These are phyloP conservation scores for Gadopsis marmoratus DNA, from an alignment of 2,797 vertebrate genomes.

Conservation along the genomic window DNA sequence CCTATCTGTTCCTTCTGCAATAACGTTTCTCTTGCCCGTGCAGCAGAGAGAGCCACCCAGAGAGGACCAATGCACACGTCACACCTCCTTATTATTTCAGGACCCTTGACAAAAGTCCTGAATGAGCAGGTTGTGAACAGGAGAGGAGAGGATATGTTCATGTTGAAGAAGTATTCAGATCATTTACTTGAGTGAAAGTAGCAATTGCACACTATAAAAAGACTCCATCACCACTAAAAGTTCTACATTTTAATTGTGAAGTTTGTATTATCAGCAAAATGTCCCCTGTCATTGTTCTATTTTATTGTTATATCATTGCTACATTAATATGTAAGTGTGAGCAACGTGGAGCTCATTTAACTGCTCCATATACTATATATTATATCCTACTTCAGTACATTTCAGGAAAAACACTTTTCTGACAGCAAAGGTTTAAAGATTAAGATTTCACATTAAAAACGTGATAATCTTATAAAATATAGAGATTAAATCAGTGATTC, in stretches of 20 bases:
- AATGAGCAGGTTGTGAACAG: conserved; percentile 33
- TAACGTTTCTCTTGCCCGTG: conserved; percentile 37
- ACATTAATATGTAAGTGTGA: background rate
- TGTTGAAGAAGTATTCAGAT: background rate
- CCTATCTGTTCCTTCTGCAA: conserved; percentile 70
- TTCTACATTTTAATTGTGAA: background rate
- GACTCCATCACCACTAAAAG: background rate
- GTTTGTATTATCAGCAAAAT: background rate
- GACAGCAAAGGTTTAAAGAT: too few relatives aligned
- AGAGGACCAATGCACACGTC: conserved; percentile 57
- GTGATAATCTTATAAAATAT: background rate
- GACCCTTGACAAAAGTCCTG: conserved; percentile 51
- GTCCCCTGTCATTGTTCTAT: too few relatives aligned
- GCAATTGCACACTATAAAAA: background rate
- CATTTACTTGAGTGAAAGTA: background rate
- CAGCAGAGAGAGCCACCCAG: conserved; percentile 54
- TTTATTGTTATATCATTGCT: too few relatives aligned
- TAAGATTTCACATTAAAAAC: background rate
- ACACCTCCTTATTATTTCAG: conserved; percentile 75
- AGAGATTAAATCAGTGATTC: background rate
- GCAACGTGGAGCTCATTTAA: too few relatives aligned
- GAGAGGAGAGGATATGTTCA: background rate
- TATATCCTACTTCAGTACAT: too few relatives aligned
- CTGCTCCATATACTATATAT: too few relatives aligned
- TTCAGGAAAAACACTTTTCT: background rate